A percentile compares a stretch with the other conserved stretches of the same genome.
Conservation (phyloP, 1,140 invertebrate genomes). For the Trialeurodes vaporariorum region DNA sequence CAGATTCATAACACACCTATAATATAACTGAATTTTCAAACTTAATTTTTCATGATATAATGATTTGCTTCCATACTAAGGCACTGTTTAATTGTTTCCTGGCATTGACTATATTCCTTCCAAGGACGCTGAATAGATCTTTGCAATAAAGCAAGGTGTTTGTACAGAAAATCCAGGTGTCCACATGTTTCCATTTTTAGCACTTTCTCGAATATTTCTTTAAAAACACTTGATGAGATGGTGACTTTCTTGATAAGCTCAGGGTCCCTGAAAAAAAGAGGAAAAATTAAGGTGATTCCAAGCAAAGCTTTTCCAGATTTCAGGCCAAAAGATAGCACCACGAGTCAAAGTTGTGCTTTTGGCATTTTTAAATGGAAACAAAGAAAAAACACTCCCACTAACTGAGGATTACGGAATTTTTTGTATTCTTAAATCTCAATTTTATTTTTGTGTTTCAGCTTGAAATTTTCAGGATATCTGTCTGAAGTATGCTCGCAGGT, state of each 20-base stretch:
- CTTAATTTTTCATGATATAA: slow-evolving; percentile 10
- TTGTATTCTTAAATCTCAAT: too few relatives aligned
- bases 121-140: slow-evolving; percentile 20
- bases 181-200: slow-evolving; percentile 10
- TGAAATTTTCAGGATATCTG: too few relatives aligned
- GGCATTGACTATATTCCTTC: slow-evolving; percentile 23
- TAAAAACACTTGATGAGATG: slow-evolving; percentile 19
- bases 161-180: slow-evolving; percentile 15
- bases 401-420: too few relatives aligned
- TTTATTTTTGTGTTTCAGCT: too few relatives aligned
- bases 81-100: slow-evolving; percentile 26
- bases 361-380: too few relatives aligned
- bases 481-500: too few relatives aligned
- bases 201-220: slow-evolving; percentile 16
- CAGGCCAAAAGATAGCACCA: too few relatives aligned
- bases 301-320: too few relatives aligned
- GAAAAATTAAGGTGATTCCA: too few relatives aligned
- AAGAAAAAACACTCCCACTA: too few relatives aligned
- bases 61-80: slow-evolving; percentile 21
- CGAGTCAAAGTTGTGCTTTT: too few relatives aligned
- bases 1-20: too few relatives aligned
- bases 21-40: neutral
- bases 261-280: slow-evolving; percentile 1
- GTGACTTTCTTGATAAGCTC: slow-evolving; percentile 8
- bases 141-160: slow-evolving; percentile 20